Evolutionary conservation across 2,113 vertebrate genomes (phyloP), one percentile per base, ranked within the genome.

Genomic region (Ginglymostoma cirratum): DNA sequence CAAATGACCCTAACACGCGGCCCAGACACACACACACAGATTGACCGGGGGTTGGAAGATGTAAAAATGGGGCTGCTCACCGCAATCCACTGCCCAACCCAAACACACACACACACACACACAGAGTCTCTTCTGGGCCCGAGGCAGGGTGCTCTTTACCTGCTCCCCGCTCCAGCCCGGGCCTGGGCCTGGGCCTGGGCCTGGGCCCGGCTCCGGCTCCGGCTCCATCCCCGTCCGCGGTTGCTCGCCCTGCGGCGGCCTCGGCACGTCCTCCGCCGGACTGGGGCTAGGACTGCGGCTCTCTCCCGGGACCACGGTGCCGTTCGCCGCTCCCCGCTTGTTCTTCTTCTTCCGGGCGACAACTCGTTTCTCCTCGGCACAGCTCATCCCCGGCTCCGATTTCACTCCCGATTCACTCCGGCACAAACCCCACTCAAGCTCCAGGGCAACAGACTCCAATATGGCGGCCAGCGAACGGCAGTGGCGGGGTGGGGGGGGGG

Each of bases 311-410:
- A 95, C 94, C 24, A 69, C 94, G 21, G n/a, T 8, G 66, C 38
- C 70, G 93, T 72, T 94, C 21, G 42, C 67, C 7, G 65, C 23
- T 38, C 42, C 67, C n/a, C 67, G 66, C 30, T 95, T 95, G 19
- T 95, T 95, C 45, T 70, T 95, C 69, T 95, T 95, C 94, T 67
- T 72, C 17, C 94, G 94, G 12, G 67, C 94, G 42, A 42, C 94
- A 24, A 72, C 94, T 23, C 67, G 94, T 95, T 95, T 95, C 94
- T 95, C 94, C 67, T 95, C 94, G 94, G 69, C 94, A 45, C 94
- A 95, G 94, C 42, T 95, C 94, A 95, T 95, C 42, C 66, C 55
- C 66, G 15, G 90, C 30, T 66, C 55, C 12, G 14, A 0, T 34
- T 15, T 24, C 92, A 69, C 55, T 61, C 14, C 89, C 24, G 24